Evolutionary conservation across 2,797 vertebrate genomes (phyloP), one percentile per base, ranked within the genome.

Genomic region (Phoxinus dragarum): DNA sequence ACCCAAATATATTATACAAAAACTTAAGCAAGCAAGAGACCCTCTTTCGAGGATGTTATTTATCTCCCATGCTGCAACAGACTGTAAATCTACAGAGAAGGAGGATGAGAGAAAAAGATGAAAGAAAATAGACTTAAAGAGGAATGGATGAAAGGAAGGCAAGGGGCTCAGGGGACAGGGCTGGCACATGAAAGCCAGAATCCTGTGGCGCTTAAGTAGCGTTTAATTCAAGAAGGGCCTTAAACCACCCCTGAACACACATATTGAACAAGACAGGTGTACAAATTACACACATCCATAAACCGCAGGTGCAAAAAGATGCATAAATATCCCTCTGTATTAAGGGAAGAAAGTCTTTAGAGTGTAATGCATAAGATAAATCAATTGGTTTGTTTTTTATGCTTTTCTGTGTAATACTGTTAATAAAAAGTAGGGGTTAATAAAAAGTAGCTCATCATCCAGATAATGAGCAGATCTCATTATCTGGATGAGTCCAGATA

Each of bases 161-260:
- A 40, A 36, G 19, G 56, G 56, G 59, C 34, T 81, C 31, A 54
- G 59, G 69, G 36, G 73, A 77, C 44, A 81, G 74, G 38, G 47
- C 23, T 21, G 49, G 79, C 67, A 86, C 81, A 89, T 90, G 86
- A 90, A 89, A 88, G 89, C 40, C 5, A 49, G 74, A 86, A 47
- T 77, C 80, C 84, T 47, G 82, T 47, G 47, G 86, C 34, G 82
- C 74, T 76, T 78, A 77, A 83, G 82, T 54, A 81, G 80, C 59
- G 81, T 76, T 85, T 78, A 85, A 85, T 83, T 69, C 75, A 71
- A 82, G 61, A 68, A 82, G 56, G 68, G 47, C 79, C 69, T 64
- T 36, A 78, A 74, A 66, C 38, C 81, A 56, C 34, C 40, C 23
- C 17, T 34, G 72, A 82, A 76, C 56, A 72, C 54, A 49, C 76